Evolutionary conservation across 1,140 invertebrate species (phyloP).

Genomic region (Tetramorium parvispinum): DNA sequence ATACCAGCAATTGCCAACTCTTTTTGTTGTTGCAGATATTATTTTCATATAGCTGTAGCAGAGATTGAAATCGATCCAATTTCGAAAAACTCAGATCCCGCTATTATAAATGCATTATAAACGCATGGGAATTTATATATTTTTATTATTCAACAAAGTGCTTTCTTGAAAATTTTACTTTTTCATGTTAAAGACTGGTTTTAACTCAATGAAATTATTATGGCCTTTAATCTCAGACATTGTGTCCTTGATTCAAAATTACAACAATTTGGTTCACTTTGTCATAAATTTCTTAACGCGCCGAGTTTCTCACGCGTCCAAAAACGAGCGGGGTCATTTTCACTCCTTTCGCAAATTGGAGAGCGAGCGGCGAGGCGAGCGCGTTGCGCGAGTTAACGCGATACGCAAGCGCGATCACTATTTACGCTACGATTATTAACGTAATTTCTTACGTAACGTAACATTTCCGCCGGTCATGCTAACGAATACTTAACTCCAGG

Average conservation of each 20-base stretch:
- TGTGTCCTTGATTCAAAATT: neutral
- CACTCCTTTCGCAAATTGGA: constrained; percentile 27
- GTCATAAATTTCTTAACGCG: neutral
- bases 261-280: neutral
- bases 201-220: neutral
- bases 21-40: neutral
- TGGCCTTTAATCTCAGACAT: neutral
- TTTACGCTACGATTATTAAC: constrained; percentile 53
- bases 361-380: constrained; percentile 13
- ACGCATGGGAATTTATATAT: neutral
- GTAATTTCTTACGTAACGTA: constrained; percentile 54
- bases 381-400: constrained; percentile 45
- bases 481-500: constrained; percentile 42
- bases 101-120: neutral
- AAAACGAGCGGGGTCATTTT: neutral
- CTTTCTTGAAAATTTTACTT: neutral
- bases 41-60: neutral
- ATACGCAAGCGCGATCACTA: constrained; percentile 46
- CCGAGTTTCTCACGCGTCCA: neutral
- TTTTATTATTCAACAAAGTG: neutral
- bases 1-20: neutral
- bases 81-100: neutral
- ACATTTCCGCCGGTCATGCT: constrained; percentile 45
- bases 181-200: neutral
- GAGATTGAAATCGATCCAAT: neutral